Evolutionary conservation across 2,888 invertebrate genomes (phyloP).

Genomic region (Eulithis prunata): DNA sequence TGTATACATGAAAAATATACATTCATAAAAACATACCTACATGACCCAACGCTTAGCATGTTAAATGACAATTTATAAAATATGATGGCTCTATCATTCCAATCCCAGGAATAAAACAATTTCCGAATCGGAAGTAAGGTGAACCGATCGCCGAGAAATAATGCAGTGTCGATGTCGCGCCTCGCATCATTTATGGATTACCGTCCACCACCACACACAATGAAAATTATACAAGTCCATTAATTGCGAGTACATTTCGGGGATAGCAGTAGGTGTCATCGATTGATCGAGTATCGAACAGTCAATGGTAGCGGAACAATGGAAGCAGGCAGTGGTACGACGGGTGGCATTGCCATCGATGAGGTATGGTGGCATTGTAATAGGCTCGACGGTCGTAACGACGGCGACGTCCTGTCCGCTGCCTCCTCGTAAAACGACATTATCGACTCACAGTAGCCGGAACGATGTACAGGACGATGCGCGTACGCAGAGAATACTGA

Average conservation of each 20-base stretch:
- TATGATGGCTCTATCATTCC: constrained; percentile 68
- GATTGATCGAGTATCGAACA: constrained; percentile 53
- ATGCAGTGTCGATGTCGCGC: constrained; percentile 79
- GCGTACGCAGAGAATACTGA: constrained; percentile 79
- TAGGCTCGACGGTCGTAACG: constrained; percentile 81
- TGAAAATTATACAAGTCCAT: constrained; percentile 31
- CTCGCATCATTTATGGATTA: constrained; percentile 77
- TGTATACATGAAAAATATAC: constrained; percentile 59
- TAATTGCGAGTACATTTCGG: constrained; percentile 63
- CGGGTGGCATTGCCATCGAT: constrained; percentile 64
- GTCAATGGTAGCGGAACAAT: constrained; percentile 73
- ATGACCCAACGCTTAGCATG: constrained; percentile 64
- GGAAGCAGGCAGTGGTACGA: constrained; percentile 54
- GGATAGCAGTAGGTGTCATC: constrained; percentile 50
- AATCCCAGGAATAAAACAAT: constrained; percentile 78
- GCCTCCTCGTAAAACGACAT: constrained; percentile 83
- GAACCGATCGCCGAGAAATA: constrained; percentile 78
- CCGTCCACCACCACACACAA: constrained; percentile 53
- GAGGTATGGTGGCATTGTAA: constrained; percentile 80
- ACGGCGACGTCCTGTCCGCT: constrained; percentile 83
- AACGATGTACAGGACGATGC: constrained; percentile 83
- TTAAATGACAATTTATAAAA: constrained; percentile 61
- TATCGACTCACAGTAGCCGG: constrained; percentile 84
- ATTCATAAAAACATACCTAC: no score
- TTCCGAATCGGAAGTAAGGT: constrained; percentile 84